Evolutionary conservation across 2,797 vertebrate species (phyloP).

Genomic region (Ctenopoma multispine): DNA sequence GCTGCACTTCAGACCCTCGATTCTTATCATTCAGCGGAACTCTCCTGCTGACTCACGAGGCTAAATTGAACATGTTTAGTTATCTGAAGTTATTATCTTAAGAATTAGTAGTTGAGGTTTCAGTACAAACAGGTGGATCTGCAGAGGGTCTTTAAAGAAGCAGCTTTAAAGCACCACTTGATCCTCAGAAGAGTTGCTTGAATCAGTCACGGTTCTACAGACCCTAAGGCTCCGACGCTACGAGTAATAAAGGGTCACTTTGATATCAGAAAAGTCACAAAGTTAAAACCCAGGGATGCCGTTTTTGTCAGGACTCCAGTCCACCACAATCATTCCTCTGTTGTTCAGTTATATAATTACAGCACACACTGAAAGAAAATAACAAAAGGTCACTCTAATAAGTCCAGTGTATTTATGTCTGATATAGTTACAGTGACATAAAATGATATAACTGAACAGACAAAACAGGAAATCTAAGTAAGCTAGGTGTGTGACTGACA

Average conservation of each 20-base stretch:
- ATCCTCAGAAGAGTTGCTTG: conserved; percentile 36
- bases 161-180: conserved; percentile 47
- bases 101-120: conserved; percentile 32
- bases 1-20: conserved; percentile 57
- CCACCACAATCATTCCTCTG: too few species aligned
- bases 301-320: too few species aligned
- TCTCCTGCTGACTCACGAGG: conserved; percentile 11
- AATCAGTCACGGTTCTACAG: conserved; percentile 17
- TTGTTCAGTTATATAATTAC: too few species aligned
- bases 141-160: conserved; percentile 18
- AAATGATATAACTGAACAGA: too few species aligned
- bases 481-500: not conserved
- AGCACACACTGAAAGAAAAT: too few species aligned
- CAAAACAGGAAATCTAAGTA: not conserved
- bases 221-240: not conserved
- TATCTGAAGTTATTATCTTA: conserved; percentile 32
- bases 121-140: conserved; percentile 41
- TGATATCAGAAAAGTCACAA: too few species aligned
- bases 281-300: too few species aligned
- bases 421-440: not conserved
- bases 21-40: conserved; percentile 42
- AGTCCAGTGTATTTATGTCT: too few species aligned
- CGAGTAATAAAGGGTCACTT: not conserved
- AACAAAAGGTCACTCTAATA: too few species aligned
- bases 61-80: conserved; percentile 23